phyloP scores from a whole-genome alignment of 2,888 invertebrate species.

The Megastigmus dorsalis region DNA sequence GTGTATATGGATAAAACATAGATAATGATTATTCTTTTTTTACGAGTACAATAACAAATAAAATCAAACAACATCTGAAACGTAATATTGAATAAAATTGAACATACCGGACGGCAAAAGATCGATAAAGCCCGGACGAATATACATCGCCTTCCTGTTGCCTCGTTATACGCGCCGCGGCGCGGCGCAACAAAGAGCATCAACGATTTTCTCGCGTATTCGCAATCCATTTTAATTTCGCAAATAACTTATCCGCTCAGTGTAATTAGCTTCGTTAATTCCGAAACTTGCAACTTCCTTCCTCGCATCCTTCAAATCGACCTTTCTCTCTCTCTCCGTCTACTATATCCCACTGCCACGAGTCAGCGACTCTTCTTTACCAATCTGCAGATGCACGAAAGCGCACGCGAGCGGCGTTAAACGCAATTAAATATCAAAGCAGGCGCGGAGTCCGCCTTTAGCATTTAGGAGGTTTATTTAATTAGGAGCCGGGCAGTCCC shows the following conservation, averaged over 20 bases:
- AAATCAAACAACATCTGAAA: no score
- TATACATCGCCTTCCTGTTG: no score
- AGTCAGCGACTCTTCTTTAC: not conserved
- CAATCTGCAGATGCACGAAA: conserved; percentile 53
- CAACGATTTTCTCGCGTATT: not conserved
- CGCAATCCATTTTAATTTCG: conserved; percentile 42
- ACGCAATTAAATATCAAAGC: conserved; percentile 73
- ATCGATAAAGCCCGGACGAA: no score
- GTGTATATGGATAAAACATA: no score
- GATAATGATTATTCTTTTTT: no score
- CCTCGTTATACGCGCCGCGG: no score
- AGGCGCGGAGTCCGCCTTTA: conserved; percentile 46
- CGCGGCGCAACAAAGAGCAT: not conserved
- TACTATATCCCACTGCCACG: no score
- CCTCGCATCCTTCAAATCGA: not conserved
- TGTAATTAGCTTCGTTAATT: conserved; percentile 30
- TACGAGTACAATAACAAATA: no score
- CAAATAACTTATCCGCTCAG: conserved; percentile 19
- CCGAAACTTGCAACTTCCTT: no score
- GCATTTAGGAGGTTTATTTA: conserved; percentile 64
- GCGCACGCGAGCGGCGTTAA: conserved; percentile 64
- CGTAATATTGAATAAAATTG: no score
- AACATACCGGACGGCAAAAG: no score
- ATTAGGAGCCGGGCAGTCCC: conserved; percentile 59
- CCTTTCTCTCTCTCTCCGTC: not conserved